Base-by-base conservation (phyloP, 2,113 vertebrate genomes). In the Pelmatolapia mariae region DNA sequence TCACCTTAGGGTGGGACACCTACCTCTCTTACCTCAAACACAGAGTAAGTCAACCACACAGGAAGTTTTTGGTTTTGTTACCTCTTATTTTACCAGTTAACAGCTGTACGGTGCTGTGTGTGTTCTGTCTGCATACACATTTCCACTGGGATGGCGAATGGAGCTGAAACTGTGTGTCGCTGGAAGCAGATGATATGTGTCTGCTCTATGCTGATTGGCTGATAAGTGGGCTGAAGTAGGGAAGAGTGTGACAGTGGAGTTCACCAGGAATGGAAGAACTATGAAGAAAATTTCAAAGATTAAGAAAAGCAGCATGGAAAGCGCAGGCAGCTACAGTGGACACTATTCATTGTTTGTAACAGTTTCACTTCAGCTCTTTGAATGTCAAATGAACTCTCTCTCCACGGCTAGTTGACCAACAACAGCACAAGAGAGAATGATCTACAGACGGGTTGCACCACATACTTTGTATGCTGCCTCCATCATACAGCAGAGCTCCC, bases 1-100 rank as follows among this genome's bases (percentile, higher is more conserved):
- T 99, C 56, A 98, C 98, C 0, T 93, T 99, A 50, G 98, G 98
- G 66, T 99, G 98, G 98, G 98, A 99, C 95, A 97, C 97, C 0
- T 99, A 98, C 93, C 97, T 99, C 57, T 98, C 98, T 83, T 98
- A 98, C 93, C 96, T 99, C 50, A 99, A 98, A 85, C 95, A 98
- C 95, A 93, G 96, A 95, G 98, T 98, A 90, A 97, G 97, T 59
- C 33, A 8, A 6, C n/a, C 16, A 43, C 16, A 82, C 79, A 47
- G 40, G 63, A 68, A 40, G 63, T 9, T 40, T 68, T 2, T 68
- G 36, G 33, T 40, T 40, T 68, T 68, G 33, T 68, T 68, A 22
- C 4, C n/a, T 68, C 36, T 68, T 22, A 15, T 68, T 68, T 68
- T 68, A 22, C 63, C 63, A 40, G 1, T 22, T 22, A 68, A 40